phyloP scores from a whole-genome alignment of 2,797 vertebrate species.

The Epinephelus awoara region DNA sequence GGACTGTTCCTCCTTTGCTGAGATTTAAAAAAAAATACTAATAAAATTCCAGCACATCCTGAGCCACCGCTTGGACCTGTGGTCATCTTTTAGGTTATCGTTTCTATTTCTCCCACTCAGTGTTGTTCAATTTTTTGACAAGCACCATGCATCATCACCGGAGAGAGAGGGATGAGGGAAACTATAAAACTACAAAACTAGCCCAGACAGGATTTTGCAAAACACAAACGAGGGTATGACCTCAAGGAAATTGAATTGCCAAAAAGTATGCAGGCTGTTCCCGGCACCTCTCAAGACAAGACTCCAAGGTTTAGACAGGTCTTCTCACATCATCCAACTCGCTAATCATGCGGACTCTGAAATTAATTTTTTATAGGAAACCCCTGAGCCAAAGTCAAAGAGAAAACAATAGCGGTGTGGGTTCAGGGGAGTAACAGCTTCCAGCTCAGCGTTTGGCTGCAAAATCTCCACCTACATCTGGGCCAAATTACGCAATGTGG shows the following conservation, averaged over 20 bases:
- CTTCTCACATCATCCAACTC: conserved; percentile 26
- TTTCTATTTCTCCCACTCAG: conserved; percentile 26
- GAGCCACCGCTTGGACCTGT: conserved; percentile 40
- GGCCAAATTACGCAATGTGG: conserved; percentile 71
- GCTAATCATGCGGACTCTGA: conserved; percentile 10
- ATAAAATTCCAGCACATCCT: conserved; percentile 34
- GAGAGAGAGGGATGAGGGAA: conserved; percentile 24
- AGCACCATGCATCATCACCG: conserved; percentile 67
- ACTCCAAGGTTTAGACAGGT: conserved; percentile 14
- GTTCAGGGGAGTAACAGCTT: conserved; percentile 40
- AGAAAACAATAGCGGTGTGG: conserved; percentile 41
- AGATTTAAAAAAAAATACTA: conserved; percentile 5
- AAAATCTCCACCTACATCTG: conserved; percentile 69
- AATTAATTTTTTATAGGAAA: conserved; percentile 35
- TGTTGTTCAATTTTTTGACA: conserved; percentile 65
- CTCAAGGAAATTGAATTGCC: conserved; percentile 59
- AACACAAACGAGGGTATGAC: conserved; percentile 40
- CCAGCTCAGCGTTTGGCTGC: conserved; percentile 57
- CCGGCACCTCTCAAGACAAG: conserved; percentile 12
- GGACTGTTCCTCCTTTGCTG: conserved; percentile 23
- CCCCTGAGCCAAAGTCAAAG: conserved; percentile 38
- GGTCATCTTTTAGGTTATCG: conserved; percentile 53
- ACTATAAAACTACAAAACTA: conserved; percentile 59
- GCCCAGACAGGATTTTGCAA: conserved; percentile 44
- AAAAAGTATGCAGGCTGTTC: conserved; percentile 38